These are phyloP conservation scores for Marmota flaviventris DNA, from an alignment of 2,113 vertebrate species.

Conservation along the genomic window DNA sequence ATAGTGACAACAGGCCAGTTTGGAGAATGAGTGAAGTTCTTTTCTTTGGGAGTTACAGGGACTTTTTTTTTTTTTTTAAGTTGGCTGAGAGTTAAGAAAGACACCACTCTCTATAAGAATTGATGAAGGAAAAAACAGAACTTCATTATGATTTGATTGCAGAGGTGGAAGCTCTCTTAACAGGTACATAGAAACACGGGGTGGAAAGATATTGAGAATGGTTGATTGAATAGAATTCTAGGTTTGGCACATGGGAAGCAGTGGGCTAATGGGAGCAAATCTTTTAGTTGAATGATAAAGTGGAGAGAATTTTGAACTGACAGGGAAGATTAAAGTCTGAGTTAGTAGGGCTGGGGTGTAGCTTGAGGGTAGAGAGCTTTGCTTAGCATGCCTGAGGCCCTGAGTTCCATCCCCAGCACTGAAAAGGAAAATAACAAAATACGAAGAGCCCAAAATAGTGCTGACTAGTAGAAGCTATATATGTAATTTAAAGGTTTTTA, in stretches of 20 bases:
- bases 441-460: not conserved
- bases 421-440: too few species aligned
- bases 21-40: not conserved
- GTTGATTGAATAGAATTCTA: not conserved
- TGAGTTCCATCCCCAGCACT: not conserved
- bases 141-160: not conserved
- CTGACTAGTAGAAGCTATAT: not conserved
- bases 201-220: not conserved
- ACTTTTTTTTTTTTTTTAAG: not conserved
- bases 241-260: not conserved
- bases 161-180: not conserved
- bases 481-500: not conserved
- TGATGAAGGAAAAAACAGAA: not conserved
- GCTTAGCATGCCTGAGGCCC: too few species aligned
- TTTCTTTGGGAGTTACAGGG: slow-evolving; percentile 9
- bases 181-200: not conserved
- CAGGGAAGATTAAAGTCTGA: not conserved
- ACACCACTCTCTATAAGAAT: not conserved
- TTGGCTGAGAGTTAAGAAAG: slow-evolving; percentile 13
- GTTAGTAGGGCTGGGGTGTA: not conserved
- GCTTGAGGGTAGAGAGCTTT: not conserved
- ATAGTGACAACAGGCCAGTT: not conserved
- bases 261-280: not conserved
- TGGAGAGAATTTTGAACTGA: not conserved
- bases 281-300: not conserved